A percentile compares a stretch with the other conserved stretches of the same genome.
These are phyloP conservation scores for Macroglossus sobrinus DNA, from an alignment of 2,113 vertebrate species.

Conservation along the genomic window DNA sequence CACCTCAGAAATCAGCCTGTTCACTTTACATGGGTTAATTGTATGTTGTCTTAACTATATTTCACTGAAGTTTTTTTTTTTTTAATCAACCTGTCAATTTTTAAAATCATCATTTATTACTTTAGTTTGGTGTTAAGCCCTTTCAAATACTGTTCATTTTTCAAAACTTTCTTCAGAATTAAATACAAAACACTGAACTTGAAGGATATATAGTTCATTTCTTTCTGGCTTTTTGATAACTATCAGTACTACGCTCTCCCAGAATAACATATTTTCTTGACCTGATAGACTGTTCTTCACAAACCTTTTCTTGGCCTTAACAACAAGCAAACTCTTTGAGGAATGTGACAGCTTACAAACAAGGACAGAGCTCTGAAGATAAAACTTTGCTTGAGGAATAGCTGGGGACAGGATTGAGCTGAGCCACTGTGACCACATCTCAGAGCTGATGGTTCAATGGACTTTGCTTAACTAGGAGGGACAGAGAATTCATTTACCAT, in stretches of 20 bases:
- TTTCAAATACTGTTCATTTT: constrained; percentile 2
- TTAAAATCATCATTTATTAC: not conserved
- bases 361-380: not conserved
- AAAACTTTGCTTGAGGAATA: not conserved
- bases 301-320: not conserved
- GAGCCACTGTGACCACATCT: not conserved
- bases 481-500: not conserved
- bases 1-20: not conserved
- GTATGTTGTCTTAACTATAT: not conserved
- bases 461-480: not conserved
- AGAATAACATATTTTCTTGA: not conserved
- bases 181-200: not conserved
- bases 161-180: not conserved
- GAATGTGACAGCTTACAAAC: not conserved
- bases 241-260: not conserved
- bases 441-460: not conserved
- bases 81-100: not conserved
- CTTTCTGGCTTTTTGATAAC: not conserved
- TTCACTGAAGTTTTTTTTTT: not conserved
- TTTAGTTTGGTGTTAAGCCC: not conserved
- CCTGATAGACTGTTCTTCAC: not conserved
- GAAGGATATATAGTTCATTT: not conserved
- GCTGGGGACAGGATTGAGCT: not conserved
- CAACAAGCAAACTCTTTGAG: not conserved
- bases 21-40: not conserved